Evolutionary conservation across 2,888 invertebrate genomes (phyloP), one percentile per base, ranked within the genome.

Genomic region (Stenichneumon culpator): DNA sequence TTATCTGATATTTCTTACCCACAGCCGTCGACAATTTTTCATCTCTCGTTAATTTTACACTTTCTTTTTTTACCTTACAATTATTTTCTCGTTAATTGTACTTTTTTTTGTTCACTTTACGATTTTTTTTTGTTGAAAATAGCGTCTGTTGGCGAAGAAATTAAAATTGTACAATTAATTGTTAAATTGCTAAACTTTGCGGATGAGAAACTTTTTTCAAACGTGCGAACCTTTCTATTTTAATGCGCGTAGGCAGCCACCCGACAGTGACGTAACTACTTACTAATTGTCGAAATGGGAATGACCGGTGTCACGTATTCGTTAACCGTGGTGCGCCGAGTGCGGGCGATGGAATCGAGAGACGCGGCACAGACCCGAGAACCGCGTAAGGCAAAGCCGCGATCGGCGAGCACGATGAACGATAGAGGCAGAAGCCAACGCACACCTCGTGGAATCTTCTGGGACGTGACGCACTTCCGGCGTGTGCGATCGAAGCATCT

Each of bases 381-480:
- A 1, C 83, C 80, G 68, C 79, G 77, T 82, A 85, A 82, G 82
- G 85, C 54, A 80, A 84, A 63, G 73, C 50, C 73, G 75, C 79
- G 81, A 69, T 70, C 72, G 54, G 19, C 16, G 39, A 36, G 72
- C 50, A 54, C 36, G 63, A 63, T 32, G 63, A 63, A 63, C 50
- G 54, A 65, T 47, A 69, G 69, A 39, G 67, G 63, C 47, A 57
- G 25, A 28, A 68, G 82, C 73, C 57, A 50, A 32, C 80, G 83
- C 82, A 87, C 88, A 87, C 88, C 89, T 89, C 87, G 74, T 83
- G 80, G 85, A 86, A 82, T 86, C 85, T 86, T 83, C 69, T 79
- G 89, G 89, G 89, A 91, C 88, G 88, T 93, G 93, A 93, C 93
- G 93, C 93, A 93, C 93, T 93, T 93, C 93, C 93, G 93, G 91